phyloP scores from a whole-genome alignment of 1,140 invertebrate species.

The Spodoptera frugiperda region DNA sequence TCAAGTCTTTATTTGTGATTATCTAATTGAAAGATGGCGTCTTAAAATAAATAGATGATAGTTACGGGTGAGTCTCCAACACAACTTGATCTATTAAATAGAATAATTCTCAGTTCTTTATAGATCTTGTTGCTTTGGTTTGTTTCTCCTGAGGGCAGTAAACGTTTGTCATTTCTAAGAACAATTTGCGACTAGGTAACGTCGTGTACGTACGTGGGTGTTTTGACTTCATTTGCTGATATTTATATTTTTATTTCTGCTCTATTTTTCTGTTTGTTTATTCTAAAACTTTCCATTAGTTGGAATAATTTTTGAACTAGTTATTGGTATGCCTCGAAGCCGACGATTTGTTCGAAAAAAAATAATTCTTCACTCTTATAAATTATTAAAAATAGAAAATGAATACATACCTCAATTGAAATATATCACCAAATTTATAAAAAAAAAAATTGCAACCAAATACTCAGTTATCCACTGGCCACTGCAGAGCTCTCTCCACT shows the following conservation, averaged over 20 bases:
- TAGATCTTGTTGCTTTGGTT: conserved; percentile 14
- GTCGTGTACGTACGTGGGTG: conserved; percentile 42
- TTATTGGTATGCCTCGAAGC: too few species aligned
- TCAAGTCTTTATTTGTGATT: conserved; percentile 37
- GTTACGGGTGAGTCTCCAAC: neutral
- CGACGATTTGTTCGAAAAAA: too few species aligned
- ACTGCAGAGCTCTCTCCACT: conserved; percentile 51
- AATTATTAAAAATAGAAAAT: neutral
- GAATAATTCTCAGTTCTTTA: neutral
- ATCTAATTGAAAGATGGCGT: conserved; percentile 40
- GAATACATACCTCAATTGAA: neutral
- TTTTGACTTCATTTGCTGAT: conserved; percentile 29
- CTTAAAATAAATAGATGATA: conserved; percentile 21
- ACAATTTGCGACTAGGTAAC: conserved; percentile 52
- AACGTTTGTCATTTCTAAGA: conserved; percentile 56
- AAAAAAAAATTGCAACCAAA: neutral
- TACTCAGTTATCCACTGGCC: conserved; percentile 39
- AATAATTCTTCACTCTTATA: too few species aligned
- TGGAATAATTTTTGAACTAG: too few species aligned
- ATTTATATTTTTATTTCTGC: conserved; percentile 20
- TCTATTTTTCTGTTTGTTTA: neutral
- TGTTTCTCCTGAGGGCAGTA: conserved; percentile 22
- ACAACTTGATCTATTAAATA: neutral
- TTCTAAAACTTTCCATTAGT: neutral
- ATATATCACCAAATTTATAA: neutral